phyloP scores from a whole-genome alignment of 1,140 invertebrate species.

The Potamilus streckersoni region DNA sequence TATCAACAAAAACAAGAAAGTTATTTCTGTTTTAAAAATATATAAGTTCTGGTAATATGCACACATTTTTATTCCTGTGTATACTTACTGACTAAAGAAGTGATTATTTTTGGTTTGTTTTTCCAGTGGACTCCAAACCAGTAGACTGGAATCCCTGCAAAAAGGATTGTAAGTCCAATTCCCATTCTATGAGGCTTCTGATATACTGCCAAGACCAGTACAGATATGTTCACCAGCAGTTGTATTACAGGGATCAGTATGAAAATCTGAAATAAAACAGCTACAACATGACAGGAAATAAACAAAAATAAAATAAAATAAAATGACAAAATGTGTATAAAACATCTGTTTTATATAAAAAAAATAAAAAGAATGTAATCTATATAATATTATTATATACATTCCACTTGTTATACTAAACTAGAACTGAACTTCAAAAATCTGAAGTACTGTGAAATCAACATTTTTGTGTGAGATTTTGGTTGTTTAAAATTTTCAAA shows the following conservation, averaged over 20 bases:
- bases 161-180: conserved; percentile 8
- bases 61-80: neutral
- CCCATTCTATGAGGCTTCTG: conserved; percentile 23
- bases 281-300: neutral
- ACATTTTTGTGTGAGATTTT: no score
- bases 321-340: neutral
- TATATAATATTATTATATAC: no score
- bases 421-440: no score
- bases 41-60: no score
- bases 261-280: conserved; percentile 13
- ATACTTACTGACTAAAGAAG: conserved; percentile 15
- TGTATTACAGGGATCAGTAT: conserved; percentile 24
- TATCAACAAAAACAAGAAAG: no score
- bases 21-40: no score
- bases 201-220: conserved; percentile 21
- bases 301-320: neutral
- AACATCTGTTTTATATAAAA: neutral
- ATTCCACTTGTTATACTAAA: no score
- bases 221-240: conserved; percentile 4
- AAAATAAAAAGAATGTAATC: neutral
- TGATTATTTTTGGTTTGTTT: conserved; percentile 7
- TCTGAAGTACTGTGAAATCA: no score
- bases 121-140: conserved; percentile 21
- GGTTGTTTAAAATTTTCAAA: no score
- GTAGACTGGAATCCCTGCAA: conserved; percentile 21